Evolutionary conservation across 2,888 invertebrate species (phyloP), one percentile per base, ranked within the genome.

Genomic region (Brachylomia viminalis): DNA sequence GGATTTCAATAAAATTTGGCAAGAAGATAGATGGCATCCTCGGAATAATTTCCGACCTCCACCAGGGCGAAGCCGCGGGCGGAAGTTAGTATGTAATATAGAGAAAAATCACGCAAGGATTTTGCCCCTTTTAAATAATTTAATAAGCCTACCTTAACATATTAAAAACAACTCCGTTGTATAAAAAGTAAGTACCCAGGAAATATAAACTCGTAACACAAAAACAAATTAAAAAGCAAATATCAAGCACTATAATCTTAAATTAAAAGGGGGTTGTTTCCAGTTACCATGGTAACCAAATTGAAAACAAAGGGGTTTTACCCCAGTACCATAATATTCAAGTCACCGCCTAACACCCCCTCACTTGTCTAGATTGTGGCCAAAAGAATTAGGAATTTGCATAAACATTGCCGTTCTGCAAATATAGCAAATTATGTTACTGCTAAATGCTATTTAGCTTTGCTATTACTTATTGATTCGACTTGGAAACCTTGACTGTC

Each of bases 231-330:
- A 79, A 72, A 79, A 62, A 67, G 4, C 49, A 75, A 68, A 64
- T 67, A 83, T 76, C 66, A 66, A 81, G 30, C 69, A 77, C 64
- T 47, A 56, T 81, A 86, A 80, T 82, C 68, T 82, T 80, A 82
- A 75, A 75, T 79, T 73, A 77, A 75, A 83, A 72, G 75, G 81
- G 84, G 80, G 76, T 70, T 62, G 72, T 79, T 83, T 81, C 72
- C 52, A 66, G 86, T 90, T 81, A 54, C 88, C 84, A 86, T 88
- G 81, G 85, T 68, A 71, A 88, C 90, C 38, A 61, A 73, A 49
- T 75, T 76, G 80, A 84, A 87, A 91, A 91, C 91, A 93, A 91
- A 92, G 92, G 92, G 92, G 79, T 79, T 75, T 88, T 83, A 88
- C 84, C 80, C 82, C 84, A 88, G 87, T 84, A 85, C 85, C 82